These are phyloP conservation scores for Sciaenops ocellatus DNA, from an alignment of 2,797 vertebrate genomes.

Conservation along the genomic window DNA sequence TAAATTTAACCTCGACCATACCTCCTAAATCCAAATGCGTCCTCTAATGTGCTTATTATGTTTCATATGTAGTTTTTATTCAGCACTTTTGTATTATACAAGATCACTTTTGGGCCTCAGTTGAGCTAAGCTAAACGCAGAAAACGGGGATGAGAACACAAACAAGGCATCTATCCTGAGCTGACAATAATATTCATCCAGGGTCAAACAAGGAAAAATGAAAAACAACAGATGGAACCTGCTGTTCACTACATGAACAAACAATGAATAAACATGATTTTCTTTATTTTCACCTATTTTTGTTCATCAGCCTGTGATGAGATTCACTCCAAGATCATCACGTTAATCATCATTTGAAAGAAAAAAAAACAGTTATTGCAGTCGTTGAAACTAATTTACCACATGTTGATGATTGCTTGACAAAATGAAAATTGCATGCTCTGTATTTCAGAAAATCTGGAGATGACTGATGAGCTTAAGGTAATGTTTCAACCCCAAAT, in stretches of 20 bases:
- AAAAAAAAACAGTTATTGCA: not conserved
- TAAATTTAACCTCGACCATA: not conserved
- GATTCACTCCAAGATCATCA: not conserved
- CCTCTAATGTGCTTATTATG: constrained; percentile 14
- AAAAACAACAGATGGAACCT: constrained; percentile 73
- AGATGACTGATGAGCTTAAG: constrained; percentile 49
- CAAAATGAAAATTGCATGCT: constrained; percentile 11
- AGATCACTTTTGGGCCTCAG: not conserved
- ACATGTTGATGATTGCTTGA: constrained; percentile 37
- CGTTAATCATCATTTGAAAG: not conserved
- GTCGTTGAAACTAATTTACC: constrained; percentile 24
- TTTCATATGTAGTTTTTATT: constrained; percentile 13
- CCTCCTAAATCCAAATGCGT: not conserved
- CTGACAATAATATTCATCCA: constrained; percentile 60
- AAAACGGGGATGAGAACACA: constrained; percentile 35
- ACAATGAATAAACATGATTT: constrained; percentile 59
- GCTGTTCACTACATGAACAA: constrained; percentile 28
- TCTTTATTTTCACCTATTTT: constrained; percentile 25
- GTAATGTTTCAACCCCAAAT: constrained; percentile 54
- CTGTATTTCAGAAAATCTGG: constrained; percentile 16
- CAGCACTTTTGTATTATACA: constrained; percentile 14
- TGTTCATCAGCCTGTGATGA: constrained; percentile 7
- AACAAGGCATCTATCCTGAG: constrained; percentile 43
- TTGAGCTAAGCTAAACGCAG: constrained; percentile 7
- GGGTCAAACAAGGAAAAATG: constrained; percentile 63